These are phyloP conservation scores for Frankliniella intonsa DNA, from an alignment of 2,888 invertebrate genomes.

Conservation along the genomic window DNA sequence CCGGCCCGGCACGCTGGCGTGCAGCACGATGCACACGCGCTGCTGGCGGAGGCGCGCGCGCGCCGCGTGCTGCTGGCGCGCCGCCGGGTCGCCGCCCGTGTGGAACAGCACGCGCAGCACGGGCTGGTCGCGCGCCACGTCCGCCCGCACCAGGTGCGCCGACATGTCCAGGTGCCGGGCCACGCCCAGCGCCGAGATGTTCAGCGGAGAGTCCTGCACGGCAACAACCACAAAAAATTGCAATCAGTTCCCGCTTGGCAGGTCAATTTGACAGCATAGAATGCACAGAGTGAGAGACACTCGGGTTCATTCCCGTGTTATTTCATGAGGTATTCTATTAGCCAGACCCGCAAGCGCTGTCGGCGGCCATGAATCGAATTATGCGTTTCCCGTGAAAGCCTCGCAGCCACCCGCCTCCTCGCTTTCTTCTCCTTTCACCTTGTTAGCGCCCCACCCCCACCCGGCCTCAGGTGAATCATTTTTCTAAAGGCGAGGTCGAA, in stretches of 20 bases:
- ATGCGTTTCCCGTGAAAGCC: no score
- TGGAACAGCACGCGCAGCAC: constrained; percentile 90
- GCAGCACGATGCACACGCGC: constrained; percentile 74
- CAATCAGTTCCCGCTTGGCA: no score
- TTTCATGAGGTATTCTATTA: no score
- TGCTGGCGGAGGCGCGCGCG: constrained; percentile 54
- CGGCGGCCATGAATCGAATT: no score
- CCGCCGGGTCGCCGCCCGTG: constrained; percentile 75
- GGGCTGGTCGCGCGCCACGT: constrained; percentile 82
- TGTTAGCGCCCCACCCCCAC: not conserved
- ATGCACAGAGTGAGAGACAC: no score
- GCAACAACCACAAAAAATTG: no score
- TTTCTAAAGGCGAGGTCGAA: not conserved
- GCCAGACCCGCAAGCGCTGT: no score
- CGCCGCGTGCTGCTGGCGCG: constrained; percentile 49
- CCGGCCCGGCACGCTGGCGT: constrained; percentile 56
- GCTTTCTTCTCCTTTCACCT: no score
- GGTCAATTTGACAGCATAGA: no score
- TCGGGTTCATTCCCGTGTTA: no score
- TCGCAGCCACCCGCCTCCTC: no score
- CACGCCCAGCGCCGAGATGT: constrained; percentile 13
- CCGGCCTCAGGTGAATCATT: not conserved
- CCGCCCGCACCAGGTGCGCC: constrained; percentile 84
- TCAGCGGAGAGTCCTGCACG: constrained; percentile 3
- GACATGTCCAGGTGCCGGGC: constrained; percentile 81